Evolutionary conservation across 2,113 vertebrate species (phyloP), one percentile per base, ranked within the genome.

Genomic region (Platysteira castanea): DNA sequence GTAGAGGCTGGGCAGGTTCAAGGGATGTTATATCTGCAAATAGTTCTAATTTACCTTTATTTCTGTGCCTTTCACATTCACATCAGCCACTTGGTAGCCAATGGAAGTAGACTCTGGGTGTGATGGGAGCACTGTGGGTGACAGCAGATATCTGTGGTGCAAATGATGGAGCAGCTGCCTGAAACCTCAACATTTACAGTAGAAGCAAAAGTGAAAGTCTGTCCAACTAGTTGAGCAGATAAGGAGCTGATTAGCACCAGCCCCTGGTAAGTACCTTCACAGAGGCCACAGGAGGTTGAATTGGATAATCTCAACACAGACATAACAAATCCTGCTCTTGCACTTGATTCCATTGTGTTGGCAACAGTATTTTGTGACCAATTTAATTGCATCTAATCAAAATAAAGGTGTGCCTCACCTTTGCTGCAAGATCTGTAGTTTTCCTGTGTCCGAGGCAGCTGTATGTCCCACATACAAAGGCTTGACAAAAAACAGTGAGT

Each of bases 1-100:
- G 11, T 39, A 61, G 35, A 50, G 74, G n/a, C 42, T 76, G 42
- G 18, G 16, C 49, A 30, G 35, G 61, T 39, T 75, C 19, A 56
- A 49, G 13, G 19, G 9, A 44, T 37, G 22, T 20, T 67, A 16
- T 24, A 30, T 49, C 23, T 81, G 47, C 54, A 76, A 41, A 33
- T 27, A 27, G 15, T 47, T 59, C 44, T 59, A 93, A 59, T 56
- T 83, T 39, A 52, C 56, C 37, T 83, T 94, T 87, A 61, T 74
- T 77, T 82, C 79, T 87, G 69, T 88, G 92, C 77, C 94, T 96
- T 84, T 95, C 63, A 80, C 60, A 82, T 95, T 92, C 67, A 85
- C 83, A 86, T 35, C 69, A 89, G 82, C 77, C 85, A 54, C 52
- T 79, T 81, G 52, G 57, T 94, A 91, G 81, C n/a, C 37, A 54